Evolutionary conservation across 2,888 invertebrate species (phyloP).

Genomic region (Xestia sexstrigata): DNA sequence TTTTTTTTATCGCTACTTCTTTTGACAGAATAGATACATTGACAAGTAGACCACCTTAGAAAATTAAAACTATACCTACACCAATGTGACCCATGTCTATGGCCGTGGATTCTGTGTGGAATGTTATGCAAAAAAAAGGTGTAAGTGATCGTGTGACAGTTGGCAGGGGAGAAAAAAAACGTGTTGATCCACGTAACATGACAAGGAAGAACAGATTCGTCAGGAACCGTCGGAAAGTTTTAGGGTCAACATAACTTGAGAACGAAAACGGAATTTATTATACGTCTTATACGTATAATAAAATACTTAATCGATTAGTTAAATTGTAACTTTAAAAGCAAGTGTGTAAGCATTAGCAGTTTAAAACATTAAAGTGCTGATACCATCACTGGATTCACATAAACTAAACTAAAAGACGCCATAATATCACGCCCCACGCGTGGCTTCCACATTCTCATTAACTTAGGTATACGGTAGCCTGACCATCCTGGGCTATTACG

Average conservation of each 20-base stretch:
- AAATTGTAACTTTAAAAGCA: background rate
- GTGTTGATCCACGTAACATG: no score
- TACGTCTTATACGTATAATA: background rate
- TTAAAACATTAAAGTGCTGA: slow-evolving; percentile 22
- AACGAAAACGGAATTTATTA: background rate
- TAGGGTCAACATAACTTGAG: no score
- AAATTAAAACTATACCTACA: no score
- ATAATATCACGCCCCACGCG: slow-evolving; percentile 12
- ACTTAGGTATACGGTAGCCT: slow-evolving; percentile 9
- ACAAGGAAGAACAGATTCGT: no score
- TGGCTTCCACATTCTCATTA: slow-evolving; percentile 5
- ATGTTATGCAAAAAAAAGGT: no score
- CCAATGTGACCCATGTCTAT: no score
- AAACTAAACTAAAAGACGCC: slow-evolving; percentile 12
- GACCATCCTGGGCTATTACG: background rate
- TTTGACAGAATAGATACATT: background rate
- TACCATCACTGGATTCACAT: slow-evolving; percentile 25
- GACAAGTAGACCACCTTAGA: background rate
- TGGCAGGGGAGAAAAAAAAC: no score
- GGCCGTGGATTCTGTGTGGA: no score
- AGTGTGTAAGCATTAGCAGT: slow-evolving; percentile 19
- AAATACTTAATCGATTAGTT: background rate
- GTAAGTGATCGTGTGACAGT: no score
- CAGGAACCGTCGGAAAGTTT: no score
- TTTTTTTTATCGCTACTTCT: background rate